Base-by-base conservation (phyloP, 2,113 vertebrate species). In the Antidorcas marsupialis region DNA sequence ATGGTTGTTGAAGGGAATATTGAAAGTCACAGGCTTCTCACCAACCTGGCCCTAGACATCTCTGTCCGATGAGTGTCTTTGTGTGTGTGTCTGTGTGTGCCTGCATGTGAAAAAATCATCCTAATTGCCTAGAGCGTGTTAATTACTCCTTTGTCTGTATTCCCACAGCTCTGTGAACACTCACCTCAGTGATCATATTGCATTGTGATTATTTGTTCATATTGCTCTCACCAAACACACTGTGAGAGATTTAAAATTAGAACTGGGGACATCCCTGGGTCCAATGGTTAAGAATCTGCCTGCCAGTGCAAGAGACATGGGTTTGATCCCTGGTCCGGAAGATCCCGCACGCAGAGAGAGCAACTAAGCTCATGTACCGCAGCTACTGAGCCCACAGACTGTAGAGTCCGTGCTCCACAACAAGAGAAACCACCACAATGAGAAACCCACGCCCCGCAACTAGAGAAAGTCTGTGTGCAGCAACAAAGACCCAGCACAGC, bases 281-380 rank as follows among this genome's bases (percentile, higher is more conserved):
- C 39, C 36, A 76, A 0, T 43, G 71, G 23, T 43, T 76, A 76
- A 43, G 71, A 76, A 27, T 76, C 36, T 76, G 39, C 23, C 71
- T 76, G 71, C 39, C 39, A 43, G 2, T 43, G 36, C 71, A 76
- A 27, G 23, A 43, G 71, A 43, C 71, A 13, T 25, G 36, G 71
- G 23, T 76, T 43, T 43, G 36, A 76, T 76, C 71, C 36, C 71
- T 74, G 71, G 71, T 14, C 71, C 3, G 1, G 23, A 76, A 43
- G 71, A 76, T 76, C 71, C 39, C 0, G 0, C 2, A 3, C 14
- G 71, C 71, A 12, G 21, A 6, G n/a, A 23, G 39, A 14, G 11
- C 39, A 43, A 5, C 39, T 76, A 27, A 76, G 11, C 23, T 43
- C 19, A 27, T 13, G 71, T 14, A 12, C 23, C 1, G 0, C 71